A percentile compares a stretch with the other conserved stretches of the same genome.
Conservation (phyloP, 1,140 invertebrate species). For the Pachyrhynchus sulphureomaculatus region DNA sequence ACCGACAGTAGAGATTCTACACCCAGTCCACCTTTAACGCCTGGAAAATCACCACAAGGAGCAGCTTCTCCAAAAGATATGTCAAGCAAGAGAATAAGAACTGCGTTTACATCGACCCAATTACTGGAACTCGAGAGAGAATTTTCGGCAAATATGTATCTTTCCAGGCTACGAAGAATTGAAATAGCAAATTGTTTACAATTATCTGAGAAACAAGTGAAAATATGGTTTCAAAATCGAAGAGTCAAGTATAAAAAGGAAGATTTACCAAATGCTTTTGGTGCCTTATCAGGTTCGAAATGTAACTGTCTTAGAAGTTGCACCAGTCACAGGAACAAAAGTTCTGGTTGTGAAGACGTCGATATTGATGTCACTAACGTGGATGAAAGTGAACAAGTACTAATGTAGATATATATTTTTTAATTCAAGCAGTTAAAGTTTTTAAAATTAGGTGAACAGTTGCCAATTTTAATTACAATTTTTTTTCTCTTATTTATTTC, state of each 20-base stretch:
- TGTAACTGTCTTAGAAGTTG: slow-evolving; percentile 44
- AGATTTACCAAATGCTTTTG: slow-evolving; percentile 52
- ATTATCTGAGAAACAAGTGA: slow-evolving; percentile 91
- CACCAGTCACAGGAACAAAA: slow-evolving; percentile 34
- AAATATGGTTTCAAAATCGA: slow-evolving; percentile 93
- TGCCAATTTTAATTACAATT: too few species aligned
- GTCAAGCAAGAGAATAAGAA: slow-evolving; percentile 79
- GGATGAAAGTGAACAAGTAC: slow-evolving; percentile 19
- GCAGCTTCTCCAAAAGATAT: slow-evolving; percentile 44
- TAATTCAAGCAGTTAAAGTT: neutral
- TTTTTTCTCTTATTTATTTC: too few species aligned
- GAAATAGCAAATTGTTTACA: slow-evolving; percentile 88
- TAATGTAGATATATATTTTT: neutral
- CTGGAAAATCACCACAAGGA: slow-evolving; percentile 45
- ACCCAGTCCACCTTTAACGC: slow-evolving; percentile 57
- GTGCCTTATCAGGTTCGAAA: slow-evolving; percentile 17
- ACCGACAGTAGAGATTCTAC: slow-evolving; percentile 57
- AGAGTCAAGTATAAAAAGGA: slow-evolving; percentile 91
- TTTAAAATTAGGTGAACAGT: too few species aligned
- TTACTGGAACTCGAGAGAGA: slow-evolving; percentile 88
- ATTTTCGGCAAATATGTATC: slow-evolving; percentile 87
- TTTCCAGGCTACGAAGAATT: slow-evolving; percentile 84
- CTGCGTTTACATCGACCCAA: slow-evolving; percentile 91
- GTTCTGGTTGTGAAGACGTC: slow-evolving; percentile 38
- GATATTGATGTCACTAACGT: slow-evolving; percentile 46